Base-by-base conservation (phyloP, 2,888 invertebrate species). In the Prenolepis imparis region DNA sequence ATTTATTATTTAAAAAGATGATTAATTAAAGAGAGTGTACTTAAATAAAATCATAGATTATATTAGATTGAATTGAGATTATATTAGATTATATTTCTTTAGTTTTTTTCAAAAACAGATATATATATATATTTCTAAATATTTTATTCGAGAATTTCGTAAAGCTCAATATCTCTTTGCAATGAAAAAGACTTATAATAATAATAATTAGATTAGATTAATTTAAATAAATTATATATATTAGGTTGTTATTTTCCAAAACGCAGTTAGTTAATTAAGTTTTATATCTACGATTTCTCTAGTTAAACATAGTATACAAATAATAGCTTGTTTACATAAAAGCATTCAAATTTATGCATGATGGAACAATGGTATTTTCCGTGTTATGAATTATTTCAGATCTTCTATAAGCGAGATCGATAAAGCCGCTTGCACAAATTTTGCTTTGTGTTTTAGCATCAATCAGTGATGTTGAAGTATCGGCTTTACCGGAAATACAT, bases 301-400 rank as follows among this genome's bases (percentile, higher is more conserved):
- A 57, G 11, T 24, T 55, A 32, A 4, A 36, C 15, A 21, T 4
- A 18, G 3, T 36, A 24, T 11, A 3, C 18, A 24, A 24, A 57
- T 39, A 57, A 39, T 18, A 72, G 8, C 24, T 57, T 21, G 8
- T 41, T 72, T 24, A 36, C 12, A 28, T n/a, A 28, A 39, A 15
- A 55, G 9, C 18, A 66, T 66, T 36, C 44, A 15, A 64, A 74
- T 32, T 74, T 74, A 63, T 72, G 28, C n/a, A 73, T 48, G 66
- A 24, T 11, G 15, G 36, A 48, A 57, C 41, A 15, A 15, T 39
- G 3, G 18, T 3, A 21, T 15, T 28, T n/a, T 68, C 21, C 9
- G 18, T 21, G 24, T 12, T 6, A 55, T 18, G 0, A 70, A 68
- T 11, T 57, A 59, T 57, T 78, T 18, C 41, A 8, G 12, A 70